These are phyloP conservation scores for Notechis scutatus DNA, from an alignment of 2,113 vertebrate genomes.

Conservation along the genomic window DNA sequence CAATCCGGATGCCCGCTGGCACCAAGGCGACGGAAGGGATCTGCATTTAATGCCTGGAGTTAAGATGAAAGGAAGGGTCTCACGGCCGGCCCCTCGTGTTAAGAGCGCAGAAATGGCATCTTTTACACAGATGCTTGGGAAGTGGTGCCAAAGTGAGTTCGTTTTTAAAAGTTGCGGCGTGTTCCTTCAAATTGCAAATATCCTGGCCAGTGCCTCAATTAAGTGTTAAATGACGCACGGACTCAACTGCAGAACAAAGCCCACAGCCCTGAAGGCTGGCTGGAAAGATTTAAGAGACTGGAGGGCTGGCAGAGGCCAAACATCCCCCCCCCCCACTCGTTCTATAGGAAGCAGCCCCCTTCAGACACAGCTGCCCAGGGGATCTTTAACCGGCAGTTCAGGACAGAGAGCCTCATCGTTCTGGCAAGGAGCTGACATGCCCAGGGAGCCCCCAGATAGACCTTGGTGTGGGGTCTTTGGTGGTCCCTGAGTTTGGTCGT, in stretches of 20 bases:
- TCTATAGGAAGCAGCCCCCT: background rate
- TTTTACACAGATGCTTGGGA: background rate
- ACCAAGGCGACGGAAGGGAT: rapidly evolving
- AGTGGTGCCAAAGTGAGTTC: background rate
- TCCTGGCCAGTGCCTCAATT: no score
- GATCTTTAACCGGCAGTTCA: background rate
- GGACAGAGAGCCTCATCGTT: rapidly evolving
- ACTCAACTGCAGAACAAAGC: background rate
- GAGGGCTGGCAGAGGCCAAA: background rate
- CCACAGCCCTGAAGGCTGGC: background rate
- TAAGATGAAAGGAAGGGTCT: background rate
- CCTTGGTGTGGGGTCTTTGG: no score
- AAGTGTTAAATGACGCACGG: background rate
- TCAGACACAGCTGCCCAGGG: background rate
- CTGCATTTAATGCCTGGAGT: background rate
- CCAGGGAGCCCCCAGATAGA: background rate
- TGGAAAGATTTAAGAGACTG: background rate
- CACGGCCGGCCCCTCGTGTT: background rate
- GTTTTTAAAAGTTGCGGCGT: background rate
- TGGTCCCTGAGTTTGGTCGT: no score
- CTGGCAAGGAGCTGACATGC: background rate
- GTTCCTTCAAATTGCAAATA: background rate
- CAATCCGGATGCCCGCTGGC: no score
- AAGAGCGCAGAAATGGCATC: background rate
- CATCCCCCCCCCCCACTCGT: no score